Evolutionary conservation across 2,888 invertebrate species (phyloP), one percentile per base, ranked within the genome.

Genomic region (Drosophila kokeensis): DNA sequence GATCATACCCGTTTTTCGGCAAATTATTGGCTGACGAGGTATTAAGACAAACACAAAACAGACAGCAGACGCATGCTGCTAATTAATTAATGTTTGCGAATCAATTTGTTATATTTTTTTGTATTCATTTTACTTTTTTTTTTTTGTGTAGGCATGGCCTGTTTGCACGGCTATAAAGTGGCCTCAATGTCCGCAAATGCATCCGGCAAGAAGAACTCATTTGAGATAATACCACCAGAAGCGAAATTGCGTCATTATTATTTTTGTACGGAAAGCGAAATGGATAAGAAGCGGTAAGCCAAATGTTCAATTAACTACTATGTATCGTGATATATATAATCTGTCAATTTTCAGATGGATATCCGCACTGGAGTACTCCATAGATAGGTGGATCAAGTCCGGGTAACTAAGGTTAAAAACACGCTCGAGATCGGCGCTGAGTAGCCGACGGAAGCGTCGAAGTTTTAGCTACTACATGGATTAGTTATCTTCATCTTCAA

Each of bases 191-290:
- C 96, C 78, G 92, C 92, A 13, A 95, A 96, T 36, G 95, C 96
- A 7, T 96, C 97, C n/a, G 97, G 97, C 58, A 97, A 97, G 93
- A 98, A 98, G 92, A 97, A 96, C 92, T 97, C 98, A 24, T 99
- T 99, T 92, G 98, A 98, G 93, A 95, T 98, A 67, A 95, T 97
- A 92, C 98, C 99, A 59, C 96, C 98, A 1, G 98, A 98, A 89
- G 94, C 96, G 2, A 96, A 96, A 83, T 96, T 98, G 92, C 95
- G 97, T 88, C 97, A 97, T 92, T 98, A 97, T 92, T 97, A 97
- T 92, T 98, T 99, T 94, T 96, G 97, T 92, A 97, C 98, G 0
- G 98, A 99, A 91, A 97, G 98, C 15, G 98, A 99, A 93, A 97
- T 98, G 94, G 99, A 99, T 91, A 97, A 97, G 92, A 98, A 98